Conservation (phyloP, 2,888 invertebrate genomes). For the Orchestes rusci region DNA sequence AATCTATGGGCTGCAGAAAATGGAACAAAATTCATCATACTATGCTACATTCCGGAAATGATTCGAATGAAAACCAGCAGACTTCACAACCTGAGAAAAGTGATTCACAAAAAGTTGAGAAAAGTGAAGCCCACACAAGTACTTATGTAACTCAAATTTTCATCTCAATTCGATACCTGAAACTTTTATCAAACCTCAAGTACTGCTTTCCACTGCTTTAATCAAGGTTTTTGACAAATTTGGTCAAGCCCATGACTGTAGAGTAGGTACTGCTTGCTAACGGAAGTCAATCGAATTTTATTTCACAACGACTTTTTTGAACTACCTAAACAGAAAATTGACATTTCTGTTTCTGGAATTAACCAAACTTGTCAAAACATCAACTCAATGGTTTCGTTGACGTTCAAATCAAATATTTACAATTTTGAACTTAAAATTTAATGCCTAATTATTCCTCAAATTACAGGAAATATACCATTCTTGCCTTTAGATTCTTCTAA, state of each 20-base stretch:
- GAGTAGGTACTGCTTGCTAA: conserved; percentile 12
- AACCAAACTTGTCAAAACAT: neutral
- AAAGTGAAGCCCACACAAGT: too few species aligned
- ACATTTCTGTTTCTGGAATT: conserved; percentile 11
- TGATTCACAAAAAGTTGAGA: too few species aligned
- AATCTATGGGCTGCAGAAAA: conserved; percentile 13
- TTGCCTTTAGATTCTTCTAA: conserved; percentile 1
- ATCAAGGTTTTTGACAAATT: conserved; percentile 9
- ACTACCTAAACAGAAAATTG: neutral
- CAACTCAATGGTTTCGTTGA: neutral
- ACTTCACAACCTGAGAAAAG: too few species aligned
- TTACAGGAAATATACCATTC: conserved; percentile 13
- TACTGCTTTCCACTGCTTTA: conserved; percentile 10
- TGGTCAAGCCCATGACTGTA: neutral
- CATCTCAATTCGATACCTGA: too few species aligned
- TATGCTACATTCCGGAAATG: conserved; percentile 9
- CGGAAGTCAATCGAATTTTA: conserved; percentile 14
- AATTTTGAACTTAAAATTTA: too few species aligned
- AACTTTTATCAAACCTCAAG: too few species aligned
- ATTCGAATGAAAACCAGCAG: neutral
- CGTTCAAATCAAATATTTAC: too few species aligned
- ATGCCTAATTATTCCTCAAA: conserved; percentile 5
- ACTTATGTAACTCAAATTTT: too few species aligned
- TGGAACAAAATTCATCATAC: conserved; percentile 16
- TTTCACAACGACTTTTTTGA: too few species aligned